A percentile compares a stretch with the other conserved stretches of the same genome.
Conservation (phyloP, 2,888 invertebrate species). For the Margaritifera margaritifera region DNA sequence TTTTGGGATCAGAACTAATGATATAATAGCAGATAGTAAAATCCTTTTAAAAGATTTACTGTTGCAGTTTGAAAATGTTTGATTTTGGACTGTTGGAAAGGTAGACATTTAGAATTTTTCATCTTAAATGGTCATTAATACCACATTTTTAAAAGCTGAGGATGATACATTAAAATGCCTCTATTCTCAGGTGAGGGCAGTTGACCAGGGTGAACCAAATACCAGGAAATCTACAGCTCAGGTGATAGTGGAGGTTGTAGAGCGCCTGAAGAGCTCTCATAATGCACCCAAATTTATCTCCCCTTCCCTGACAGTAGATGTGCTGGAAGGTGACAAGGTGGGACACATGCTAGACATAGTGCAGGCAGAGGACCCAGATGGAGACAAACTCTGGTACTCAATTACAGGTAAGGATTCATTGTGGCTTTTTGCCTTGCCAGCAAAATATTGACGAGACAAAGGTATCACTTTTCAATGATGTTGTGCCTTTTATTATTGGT, state of each 20-base stretch:
- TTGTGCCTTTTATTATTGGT: too few relatives aligned
- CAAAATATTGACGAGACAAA: too few relatives aligned
- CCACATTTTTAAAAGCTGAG: too few relatives aligned
- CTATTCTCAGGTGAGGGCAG: constrained; percentile 45
- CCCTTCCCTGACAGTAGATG: constrained; percentile 65
- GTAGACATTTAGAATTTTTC: too few relatives aligned
- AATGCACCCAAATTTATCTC: constrained; percentile 78
- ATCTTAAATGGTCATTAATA: too few relatives aligned
- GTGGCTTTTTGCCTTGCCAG: too few relatives aligned
- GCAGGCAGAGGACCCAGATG: constrained; percentile 89
- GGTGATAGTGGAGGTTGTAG: constrained; percentile 58
- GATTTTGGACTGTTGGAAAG: too few relatives aligned
- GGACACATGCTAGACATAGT: constrained; percentile 90
- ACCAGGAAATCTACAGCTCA: constrained; percentile 74
- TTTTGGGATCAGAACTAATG: too few relatives aligned
- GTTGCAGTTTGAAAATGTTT: too few relatives aligned
- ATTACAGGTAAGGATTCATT: constrained; percentile 77
- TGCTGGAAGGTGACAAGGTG: constrained; percentile 80
- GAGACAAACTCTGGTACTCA: constrained; percentile 91
- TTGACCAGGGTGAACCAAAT: constrained; percentile 57
- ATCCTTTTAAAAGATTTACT: too few relatives aligned
- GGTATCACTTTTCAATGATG: too few relatives aligned
- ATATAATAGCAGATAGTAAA: too few relatives aligned
- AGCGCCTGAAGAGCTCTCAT: constrained; percentile 69
- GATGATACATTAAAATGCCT: neutral